A percentile compares a stretch with the other conserved stretches of the same genome.
phyloP scores from a whole-genome alignment of 2,888 invertebrate genomes.

The Omphaloscelis lunosa region DNA sequence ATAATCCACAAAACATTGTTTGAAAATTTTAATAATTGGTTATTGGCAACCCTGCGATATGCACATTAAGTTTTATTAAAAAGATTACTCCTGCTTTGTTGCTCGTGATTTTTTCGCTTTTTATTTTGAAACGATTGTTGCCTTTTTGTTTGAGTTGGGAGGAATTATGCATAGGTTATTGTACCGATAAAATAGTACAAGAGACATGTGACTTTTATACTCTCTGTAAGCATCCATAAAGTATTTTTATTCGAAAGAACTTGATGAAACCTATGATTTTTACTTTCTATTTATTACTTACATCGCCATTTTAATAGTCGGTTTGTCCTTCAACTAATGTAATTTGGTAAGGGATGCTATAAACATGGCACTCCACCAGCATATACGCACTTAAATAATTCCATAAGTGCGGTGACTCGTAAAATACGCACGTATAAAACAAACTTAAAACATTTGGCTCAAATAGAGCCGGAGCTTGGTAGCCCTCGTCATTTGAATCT shows the following conservation, averaged over 20 bases:
- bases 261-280: neutral
- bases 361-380: conserved; percentile 49
- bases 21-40: conserved; percentile 62
- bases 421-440: conserved; percentile 71
- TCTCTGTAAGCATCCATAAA: neutral
- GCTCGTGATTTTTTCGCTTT: conserved; percentile 38
- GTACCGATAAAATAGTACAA: neutral
- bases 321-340: conserved; percentile 28
- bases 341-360: conserved; percentile 43
- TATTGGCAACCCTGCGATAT: conserved; percentile 59
- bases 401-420: conserved; percentile 67
- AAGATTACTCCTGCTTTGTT: conserved; percentile 33
- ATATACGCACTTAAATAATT: conserved; percentile 66
- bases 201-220: neutral
- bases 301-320: conserved; percentile 7
- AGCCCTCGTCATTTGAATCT: conserved; percentile 46
- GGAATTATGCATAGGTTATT: conserved; percentile 15
- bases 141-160: conserved; percentile 18
- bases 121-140: conserved; percentile 28
- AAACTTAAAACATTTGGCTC: conserved; percentile 60
- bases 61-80: conserved; percentile 59
- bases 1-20: conserved; percentile 73
- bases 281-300: neutral
- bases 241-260: neutral
- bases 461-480: conserved; percentile 9